Evolutionary conservation across 2,797 vertebrate genomes (phyloP).

Genomic region (Rhincodon typus): DNA sequence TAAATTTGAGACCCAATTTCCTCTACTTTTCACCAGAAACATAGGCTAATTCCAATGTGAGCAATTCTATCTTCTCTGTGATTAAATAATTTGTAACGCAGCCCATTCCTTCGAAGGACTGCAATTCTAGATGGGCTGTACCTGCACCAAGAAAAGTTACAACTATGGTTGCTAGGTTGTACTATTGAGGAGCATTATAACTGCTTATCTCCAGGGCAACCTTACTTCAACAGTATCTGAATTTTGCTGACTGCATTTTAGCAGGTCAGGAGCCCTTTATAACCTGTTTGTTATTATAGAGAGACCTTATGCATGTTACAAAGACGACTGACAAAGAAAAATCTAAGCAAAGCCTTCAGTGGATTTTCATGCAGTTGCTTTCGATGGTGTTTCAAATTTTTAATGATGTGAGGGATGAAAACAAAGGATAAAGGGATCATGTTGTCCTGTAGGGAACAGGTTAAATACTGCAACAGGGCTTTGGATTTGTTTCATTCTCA

Average conservation of each 20-base stretch:
- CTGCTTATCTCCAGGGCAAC: background rate
- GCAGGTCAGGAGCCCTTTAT: background rate
- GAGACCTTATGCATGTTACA: background rate
- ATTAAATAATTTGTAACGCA: background rate
- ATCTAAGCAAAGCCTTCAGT: background rate
- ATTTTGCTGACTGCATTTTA: background rate
- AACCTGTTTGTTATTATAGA: background rate
- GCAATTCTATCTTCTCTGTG: background rate
- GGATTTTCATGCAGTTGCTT: background rate
- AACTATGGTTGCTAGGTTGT: background rate
- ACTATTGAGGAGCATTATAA: background rate
- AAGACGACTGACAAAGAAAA: background rate
- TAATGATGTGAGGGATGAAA: background rate
- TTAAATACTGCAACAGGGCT: background rate
- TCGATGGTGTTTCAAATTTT: background rate
- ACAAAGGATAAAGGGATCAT: background rate
- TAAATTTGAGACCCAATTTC: background rate
- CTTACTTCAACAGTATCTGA: background rate
- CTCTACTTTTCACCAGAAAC: background rate
- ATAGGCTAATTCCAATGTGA: background rate
- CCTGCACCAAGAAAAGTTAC: background rate
- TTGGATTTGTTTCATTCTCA: background rate
- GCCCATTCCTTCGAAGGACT: background rate
- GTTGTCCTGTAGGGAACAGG: background rate
- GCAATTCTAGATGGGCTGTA: background rate